These are phyloP conservation scores for Oryzias woworae DNA, from an alignment of 2,113 vertebrate genomes.

Conservation along the genomic window DNA sequence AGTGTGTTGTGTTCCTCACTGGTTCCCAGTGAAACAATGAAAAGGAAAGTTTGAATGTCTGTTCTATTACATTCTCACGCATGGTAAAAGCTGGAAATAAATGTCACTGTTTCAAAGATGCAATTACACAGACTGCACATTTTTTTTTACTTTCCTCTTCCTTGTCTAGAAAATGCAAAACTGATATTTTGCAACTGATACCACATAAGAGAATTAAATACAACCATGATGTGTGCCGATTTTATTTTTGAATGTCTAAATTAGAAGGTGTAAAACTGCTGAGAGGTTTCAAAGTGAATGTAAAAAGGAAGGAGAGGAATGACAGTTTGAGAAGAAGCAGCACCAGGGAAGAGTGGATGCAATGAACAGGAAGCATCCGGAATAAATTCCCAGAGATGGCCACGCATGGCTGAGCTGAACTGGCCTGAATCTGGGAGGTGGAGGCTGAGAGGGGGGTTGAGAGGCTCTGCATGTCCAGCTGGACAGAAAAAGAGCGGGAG, in stretches of 20 bases:
- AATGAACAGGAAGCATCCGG: slow-evolving; percentile 71
- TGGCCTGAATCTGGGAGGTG: slow-evolving; percentile 71
- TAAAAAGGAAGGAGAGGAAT: slow-evolving; percentile 34
- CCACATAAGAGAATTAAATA: not conserved
- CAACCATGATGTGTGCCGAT: not conserved
- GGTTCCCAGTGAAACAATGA: slow-evolving; percentile 42
- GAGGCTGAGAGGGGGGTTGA: slow-evolving; percentile 55
- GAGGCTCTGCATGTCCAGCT: slow-evolving; percentile 61
- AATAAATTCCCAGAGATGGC: slow-evolving; percentile 73
- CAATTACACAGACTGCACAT: slow-evolving; percentile 9
- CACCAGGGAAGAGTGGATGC: slow-evolving; percentile 45
- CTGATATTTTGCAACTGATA: not conserved
- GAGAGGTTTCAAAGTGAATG: slow-evolving; percentile 5
- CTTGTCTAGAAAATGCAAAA: not conserved
- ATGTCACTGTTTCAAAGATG: slow-evolving; percentile 1
- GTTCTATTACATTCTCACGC: slow-evolving; percentile 14
- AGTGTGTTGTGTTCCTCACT: slow-evolving; percentile 43
- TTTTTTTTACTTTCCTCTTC: not conserved
- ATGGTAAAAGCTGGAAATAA: slow-evolving; percentile 19
- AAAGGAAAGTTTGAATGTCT: slow-evolving; percentile 41
- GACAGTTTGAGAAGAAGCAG: slow-evolving; percentile 39
- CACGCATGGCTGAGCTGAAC: slow-evolving; percentile 73
- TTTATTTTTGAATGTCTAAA: not conserved
- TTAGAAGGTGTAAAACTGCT: not conserved
- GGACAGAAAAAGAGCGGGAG: slow-evolving; percentile 58